A percentile compares a stretch with the other conserved stretches of the same genome.
Evolutionary conservation across 30 jellyfish, hydroid and myxozoan genomes (phyloP).

Genomic region (Aurelia sp.): DNA sequence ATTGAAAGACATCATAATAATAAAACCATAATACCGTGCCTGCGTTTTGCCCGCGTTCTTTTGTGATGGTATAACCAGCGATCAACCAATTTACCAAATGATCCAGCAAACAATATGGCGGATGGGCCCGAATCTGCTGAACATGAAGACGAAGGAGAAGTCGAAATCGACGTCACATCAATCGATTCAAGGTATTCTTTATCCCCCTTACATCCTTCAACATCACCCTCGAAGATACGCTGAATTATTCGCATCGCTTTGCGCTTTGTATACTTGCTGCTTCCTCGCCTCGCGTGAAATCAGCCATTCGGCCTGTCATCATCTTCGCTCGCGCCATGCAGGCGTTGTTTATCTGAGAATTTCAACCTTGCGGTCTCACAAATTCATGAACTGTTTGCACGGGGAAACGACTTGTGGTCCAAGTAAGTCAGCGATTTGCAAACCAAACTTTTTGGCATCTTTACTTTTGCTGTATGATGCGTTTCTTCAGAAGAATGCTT

Average conservation of each 20-base stretch:
- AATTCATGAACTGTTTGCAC: slow-evolving; percentile 17
- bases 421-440: slow-evolving; percentile 19
- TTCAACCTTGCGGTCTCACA: slow-evolving; percentile 58
- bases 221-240: neutral
- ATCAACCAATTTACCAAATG: slow-evolving; percentile 73
- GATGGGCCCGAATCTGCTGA: slow-evolving; percentile 75
- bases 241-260: neutral
- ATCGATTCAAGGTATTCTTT: slow-evolving; percentile 40
- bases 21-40: neutral
- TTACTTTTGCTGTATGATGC: slow-evolving; percentile 19
- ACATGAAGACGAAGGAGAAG: slow-evolving; percentile 69
- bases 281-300: slow-evolving; percentile 59
- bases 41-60: slow-evolving; percentile 51
- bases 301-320: slow-evolving; percentile 54
- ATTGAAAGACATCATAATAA: no score
- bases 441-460: slow-evolving; percentile 2
- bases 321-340: slow-evolving; percentile 72
- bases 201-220: neutral
- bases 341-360: slow-evolving; percentile 71
- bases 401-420: slow-evolving; percentile 30
- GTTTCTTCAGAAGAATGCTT: slow-evolving; percentile 30
- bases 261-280: slow-evolving; percentile 32
- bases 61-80: slow-evolving; percentile 58
- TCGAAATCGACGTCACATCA: slow-evolving; percentile 58
- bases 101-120: slow-evolving; percentile 80